Evolutionary conservation across 2,113 vertebrate species (phyloP), one percentile per base, ranked within the genome.

Genomic region (Sphyrna mokarran): DNA sequence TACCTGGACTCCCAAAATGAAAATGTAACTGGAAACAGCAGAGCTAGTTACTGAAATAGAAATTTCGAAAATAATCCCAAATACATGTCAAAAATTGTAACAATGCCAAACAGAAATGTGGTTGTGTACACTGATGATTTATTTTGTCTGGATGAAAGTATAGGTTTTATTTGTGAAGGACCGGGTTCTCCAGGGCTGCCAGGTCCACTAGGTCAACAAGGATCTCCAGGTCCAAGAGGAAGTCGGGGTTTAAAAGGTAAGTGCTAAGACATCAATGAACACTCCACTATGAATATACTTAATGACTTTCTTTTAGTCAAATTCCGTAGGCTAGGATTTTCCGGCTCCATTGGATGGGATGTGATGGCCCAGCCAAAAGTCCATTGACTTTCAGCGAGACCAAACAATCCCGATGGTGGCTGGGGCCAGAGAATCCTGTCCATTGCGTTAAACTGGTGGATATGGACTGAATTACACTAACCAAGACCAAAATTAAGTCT

Each of bases 131-230:
- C 95, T 95, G 95, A 72, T 37, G 23, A 85, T 63, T 33, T 95
- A 26, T 72, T 95, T 86, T 95, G 72, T 95, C 61, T 85, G 78
- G 70, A 66, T 95, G 80, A 63, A 95, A 95, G 94, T 72, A 95
- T 66, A 95, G 94, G 66, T 72, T 72, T 54, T 8, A 26, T 72
- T 95, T 95, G 94, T 95, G 68, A 72, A 48, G 0, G 37, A 33
- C 40, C 9, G 26, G 95, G 95, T 61, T 6, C 48, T 22, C 61
- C 22, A 40, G 95, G 95, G 26, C 58, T n/a, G 61, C 76, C 70
- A 95, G 95, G 95, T 85, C 76, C 4, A 61, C 66, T 3, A 1
- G 95, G 95, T 54, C 20, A 11, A 8, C 6, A 68, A 40, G 95
- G 95, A 11, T 18, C 29, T 61, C 95, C 54, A 23, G 95, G 95